These are phyloP conservation scores for Tridacna gigas DNA, from an alignment of 2,888 invertebrate species.

Conservation along the genomic window DNA sequence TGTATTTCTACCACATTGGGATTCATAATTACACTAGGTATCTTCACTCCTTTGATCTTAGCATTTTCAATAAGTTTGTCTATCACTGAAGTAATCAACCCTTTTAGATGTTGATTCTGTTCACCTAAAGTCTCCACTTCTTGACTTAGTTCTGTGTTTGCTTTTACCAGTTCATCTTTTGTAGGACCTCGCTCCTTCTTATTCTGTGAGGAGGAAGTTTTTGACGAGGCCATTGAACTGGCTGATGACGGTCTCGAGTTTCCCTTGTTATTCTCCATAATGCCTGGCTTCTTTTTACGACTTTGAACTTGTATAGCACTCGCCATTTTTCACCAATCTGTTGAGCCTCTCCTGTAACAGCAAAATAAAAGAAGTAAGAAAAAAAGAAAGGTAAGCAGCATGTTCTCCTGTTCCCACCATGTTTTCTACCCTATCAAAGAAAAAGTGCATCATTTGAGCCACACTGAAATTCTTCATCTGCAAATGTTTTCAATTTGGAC, in stretches of 20 bases:
- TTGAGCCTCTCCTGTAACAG: neutral
- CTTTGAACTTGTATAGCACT: conserved; percentile 17
- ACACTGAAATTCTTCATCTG: no score
- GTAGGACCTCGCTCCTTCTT: conserved; percentile 55
- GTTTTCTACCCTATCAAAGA: neutral
- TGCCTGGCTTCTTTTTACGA: conserved; percentile 46
- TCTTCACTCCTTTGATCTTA: conserved; percentile 65
- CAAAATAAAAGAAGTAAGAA: neutral
- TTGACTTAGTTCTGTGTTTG: conserved; percentile 66
- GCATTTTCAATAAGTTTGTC: conserved; percentile 69
- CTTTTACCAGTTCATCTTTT: conserved; percentile 67
- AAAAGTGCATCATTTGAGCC: no score
- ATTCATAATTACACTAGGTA: conserved; percentile 50
- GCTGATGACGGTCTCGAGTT: conserved; percentile 57
- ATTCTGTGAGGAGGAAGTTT: conserved; percentile 34
- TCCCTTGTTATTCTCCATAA: conserved; percentile 15
- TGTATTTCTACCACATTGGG: conserved; percentile 59
- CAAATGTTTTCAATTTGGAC: no score
- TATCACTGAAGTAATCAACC: conserved; percentile 62
- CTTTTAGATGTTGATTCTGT: conserved; percentile 67
- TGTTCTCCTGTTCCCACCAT: neutral
- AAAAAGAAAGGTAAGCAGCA: neutral
- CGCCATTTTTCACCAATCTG: conserved; percentile 40
- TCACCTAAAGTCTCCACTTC: conserved; percentile 62
- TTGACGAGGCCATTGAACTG: conserved; percentile 54